Evolutionary conservation across 2,888 invertebrate species (phyloP), one percentile per base, ranked within the genome.

Genomic region (Caradrina clavipalpis): DNA sequence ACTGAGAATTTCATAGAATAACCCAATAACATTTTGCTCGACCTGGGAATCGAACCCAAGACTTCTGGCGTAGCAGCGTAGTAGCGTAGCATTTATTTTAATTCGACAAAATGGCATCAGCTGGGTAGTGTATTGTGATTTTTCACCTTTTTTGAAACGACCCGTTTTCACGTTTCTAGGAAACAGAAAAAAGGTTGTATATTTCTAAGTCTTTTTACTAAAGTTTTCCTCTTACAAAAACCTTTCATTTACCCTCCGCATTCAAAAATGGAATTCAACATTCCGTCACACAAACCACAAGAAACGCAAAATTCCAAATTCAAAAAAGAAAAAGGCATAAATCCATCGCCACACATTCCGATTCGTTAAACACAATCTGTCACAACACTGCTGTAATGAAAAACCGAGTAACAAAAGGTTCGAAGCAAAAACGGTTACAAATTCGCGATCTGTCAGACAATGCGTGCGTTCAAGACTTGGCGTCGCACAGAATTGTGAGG

Each of bases 401-500:
- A 83, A 74, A 80, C 69, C 13, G 7, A 31, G 65, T 78, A 68
- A 71, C 64, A 78, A 81, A 73, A 73, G 54, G 54, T 63, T 59
- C 26, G 49, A 64, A 57, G 56, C 58, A 64, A 74, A 80, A 69
- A 74, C 69, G 66, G 71, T 61, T 62, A 64, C 73, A 62, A 76
- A 78, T 70, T 66, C 67, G 61, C 73, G 63, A 76, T 73, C 64
- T 80, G 73, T 67, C 77, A 74, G 72, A 81, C 74, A 82, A 82
- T 79, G 68, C 74, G 69, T 70, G 68, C 73, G 85, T 75, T 81
- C 65, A 81, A 80, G 76, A 79, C 76, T 78, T 77, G 74, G 78
- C 84, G 61, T 66, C 73, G 55, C 69, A 61, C 69, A 61, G 73
- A 73, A 83, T 85, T 86, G 81, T 85, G 73, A 71, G 69, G 69